Base-by-base conservation (phyloP, 2,888 invertebrate genomes). In the Escarpia spicata region DNA sequence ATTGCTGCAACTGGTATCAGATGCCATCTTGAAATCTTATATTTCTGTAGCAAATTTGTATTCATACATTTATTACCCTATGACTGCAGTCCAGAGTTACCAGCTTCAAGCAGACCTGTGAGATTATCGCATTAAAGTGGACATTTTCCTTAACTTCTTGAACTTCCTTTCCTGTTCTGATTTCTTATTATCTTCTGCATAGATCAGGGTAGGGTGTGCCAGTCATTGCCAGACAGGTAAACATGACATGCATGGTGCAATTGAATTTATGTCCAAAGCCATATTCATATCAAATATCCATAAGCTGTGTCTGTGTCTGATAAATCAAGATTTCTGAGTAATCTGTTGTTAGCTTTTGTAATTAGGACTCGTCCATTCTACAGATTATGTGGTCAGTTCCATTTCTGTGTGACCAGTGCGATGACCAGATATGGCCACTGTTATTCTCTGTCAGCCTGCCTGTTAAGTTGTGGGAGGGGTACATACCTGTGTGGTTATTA, bases 401-500 rank as follows among this genome's bases (percentile, higher is more conserved):
- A 75, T 75, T 75, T 15, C 6, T 26, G 75, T 75, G 26, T 75
- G 75, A 6, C 75, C 75, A 19, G 75, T 26, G 15, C 9, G 52
- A 75, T 75, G 75, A 75, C 75, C 75, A 75, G n/a, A 75, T 75
- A 75, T 75, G 75, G 75, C 19, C 75, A 75, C 75, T 75, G 75
- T 75, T 3, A 75, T 26, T n/a, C n/a, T 75, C 19, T 75, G 75
- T 26, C 75, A 75, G 19, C 75, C n/a, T 6, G 19, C 75, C n/a
- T 6, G 6, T 26, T 4, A 3, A n/a, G 75, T 75, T 75, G 75
- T 75, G 26, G 75, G 75, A 26, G 26, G n/a, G 75, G 19, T 26
- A 75, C 75, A 75, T 75, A n/a, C 75, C 26, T 26, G 75, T 75
- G 75, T 75, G 75, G 26, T 75, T 75, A 75, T 75, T 26, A 26